A percentile compares a stretch with the other conserved stretches of the same genome.
Evolutionary conservation across 2,888 invertebrate species (phyloP).

Genomic region (Ceratothoa steindachneri): DNA sequence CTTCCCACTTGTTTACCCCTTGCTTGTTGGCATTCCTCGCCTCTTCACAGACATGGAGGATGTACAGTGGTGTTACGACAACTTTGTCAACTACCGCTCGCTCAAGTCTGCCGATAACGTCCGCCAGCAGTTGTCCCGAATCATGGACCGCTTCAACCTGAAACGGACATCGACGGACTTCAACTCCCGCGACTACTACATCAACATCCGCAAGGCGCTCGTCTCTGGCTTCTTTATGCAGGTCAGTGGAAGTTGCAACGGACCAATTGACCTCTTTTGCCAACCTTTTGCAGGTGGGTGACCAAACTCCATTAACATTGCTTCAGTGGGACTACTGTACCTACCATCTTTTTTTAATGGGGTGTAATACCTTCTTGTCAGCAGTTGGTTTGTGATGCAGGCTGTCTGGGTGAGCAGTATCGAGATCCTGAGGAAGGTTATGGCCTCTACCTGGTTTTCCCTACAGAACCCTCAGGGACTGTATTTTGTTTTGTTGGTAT

Average conservation of each 20-base stretch:
- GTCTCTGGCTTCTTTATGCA: slow-evolving; percentile 99
- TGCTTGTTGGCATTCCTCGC: too few relatives aligned
- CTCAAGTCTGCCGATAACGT: slow-evolving; percentile 98
- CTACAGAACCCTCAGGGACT: too few relatives aligned
- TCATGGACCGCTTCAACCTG: slow-evolving; percentile 92
- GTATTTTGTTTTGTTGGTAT: too few relatives aligned
- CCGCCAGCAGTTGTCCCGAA: slow-evolving; percentile 89
- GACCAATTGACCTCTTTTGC: neutral
- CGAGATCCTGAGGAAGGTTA: too few relatives aligned
- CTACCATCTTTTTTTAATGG: too few relatives aligned
- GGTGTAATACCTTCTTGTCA: too few relatives aligned
- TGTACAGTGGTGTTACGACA: slow-evolving; percentile 99
- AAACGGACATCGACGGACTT: slow-evolving; percentile 95
- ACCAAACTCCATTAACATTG: neutral
- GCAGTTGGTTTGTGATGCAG: too few relatives aligned
- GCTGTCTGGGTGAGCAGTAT: too few relatives aligned
- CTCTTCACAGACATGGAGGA: slow-evolving; percentile 94
- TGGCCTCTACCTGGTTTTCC: too few relatives aligned
- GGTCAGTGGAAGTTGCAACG: too few relatives aligned
- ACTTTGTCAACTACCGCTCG: slow-evolving; percentile 97
- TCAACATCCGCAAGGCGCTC: slow-evolving; percentile 96
- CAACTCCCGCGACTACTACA: slow-evolving; percentile 96
- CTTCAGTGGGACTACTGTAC: neutral
- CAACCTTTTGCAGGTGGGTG: neutral
- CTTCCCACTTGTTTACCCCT: too few relatives aligned